Conservation (phyloP, 2,797 vertebrate species). For the Phrynocephalus guinanensis region DNA sequence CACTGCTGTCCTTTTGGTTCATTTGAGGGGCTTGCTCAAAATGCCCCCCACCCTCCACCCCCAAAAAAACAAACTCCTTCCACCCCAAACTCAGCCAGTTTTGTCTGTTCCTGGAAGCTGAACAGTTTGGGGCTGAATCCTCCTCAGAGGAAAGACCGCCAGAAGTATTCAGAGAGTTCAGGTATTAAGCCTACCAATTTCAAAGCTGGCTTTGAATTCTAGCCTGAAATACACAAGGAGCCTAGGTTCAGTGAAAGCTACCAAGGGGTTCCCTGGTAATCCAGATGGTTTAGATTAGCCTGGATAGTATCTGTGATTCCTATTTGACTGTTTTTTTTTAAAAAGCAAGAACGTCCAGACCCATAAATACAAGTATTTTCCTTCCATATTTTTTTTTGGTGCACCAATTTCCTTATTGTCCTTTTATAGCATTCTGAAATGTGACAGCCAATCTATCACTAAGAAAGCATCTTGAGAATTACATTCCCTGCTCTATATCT, state of each 20-base stretch:
- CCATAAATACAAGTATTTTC: no score
- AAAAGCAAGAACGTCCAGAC: neutral
- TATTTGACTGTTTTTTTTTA: neutral
- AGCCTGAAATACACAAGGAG: neutral
- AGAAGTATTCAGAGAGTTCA: no score
- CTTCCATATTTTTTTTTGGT: neutral
- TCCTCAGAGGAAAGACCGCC: no score
- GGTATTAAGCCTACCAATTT: neutral
- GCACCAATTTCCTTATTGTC: rapidly evolving
- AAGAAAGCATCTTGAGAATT: neutral
- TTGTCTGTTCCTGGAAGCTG: no score
- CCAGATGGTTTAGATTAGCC: neutral
- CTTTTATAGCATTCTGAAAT: neutral
- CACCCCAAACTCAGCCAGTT: no score
- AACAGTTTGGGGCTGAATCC: no score
- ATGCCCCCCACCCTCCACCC: no score
- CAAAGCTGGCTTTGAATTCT: neutral
- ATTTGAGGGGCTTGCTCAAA: neutral
- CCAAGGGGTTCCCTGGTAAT: neutral
- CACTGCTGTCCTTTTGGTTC: neutral
- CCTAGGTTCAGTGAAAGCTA: neutral
- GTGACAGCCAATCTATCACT: neutral
- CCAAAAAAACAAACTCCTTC: neutral
- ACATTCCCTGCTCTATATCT: no score
- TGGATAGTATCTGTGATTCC: neutral